These are phyloP conservation scores for Sycophaga agraensis DNA, from an alignment of 1,140 invertebrate species.

Conservation along the genomic window DNA sequence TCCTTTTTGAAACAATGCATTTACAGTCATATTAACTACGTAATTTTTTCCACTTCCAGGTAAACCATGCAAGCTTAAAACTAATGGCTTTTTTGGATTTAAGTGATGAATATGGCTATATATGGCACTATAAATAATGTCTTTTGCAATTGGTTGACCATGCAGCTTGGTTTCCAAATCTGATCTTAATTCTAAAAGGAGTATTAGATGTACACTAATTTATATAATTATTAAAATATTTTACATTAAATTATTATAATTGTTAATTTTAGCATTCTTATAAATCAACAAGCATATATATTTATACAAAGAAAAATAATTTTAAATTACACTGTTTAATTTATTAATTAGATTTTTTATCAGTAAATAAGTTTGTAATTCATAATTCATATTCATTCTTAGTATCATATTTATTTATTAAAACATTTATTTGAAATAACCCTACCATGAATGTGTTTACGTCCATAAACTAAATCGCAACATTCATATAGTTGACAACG, in stretches of 20 bases:
- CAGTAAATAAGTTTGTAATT: too few species aligned
- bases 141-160: slow-evolving; percentile 69
- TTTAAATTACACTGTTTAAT: background rate
- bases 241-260: background rate
- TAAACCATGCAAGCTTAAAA: slow-evolving; percentile 78
- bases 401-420: background rate
- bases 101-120: slow-evolving; percentile 54
- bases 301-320: background rate
- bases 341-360: background rate
- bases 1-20: slow-evolving; percentile 74
- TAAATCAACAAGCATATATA: background rate
- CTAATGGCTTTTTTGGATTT: slow-evolving; percentile 67
- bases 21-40: slow-evolving; percentile 78
- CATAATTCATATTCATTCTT: too few species aligned
- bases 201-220: background rate
- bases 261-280: background rate
- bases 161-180: slow-evolving; percentile 54
- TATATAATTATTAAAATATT: background rate
- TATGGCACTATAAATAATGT: slow-evolving; percentile 62
- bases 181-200: slow-evolving; percentile 42
- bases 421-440: background rate
- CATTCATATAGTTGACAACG: slow-evolving; percentile 22
- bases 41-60: slow-evolving; percentile 87
- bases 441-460: slow-evolving; percentile 12
- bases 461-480: slow-evolving; percentile 13